Evolutionary conservation across 2,888 invertebrate species (phyloP), one percentile per base, ranked within the genome.

Genomic region (Boloria selene): DNA sequence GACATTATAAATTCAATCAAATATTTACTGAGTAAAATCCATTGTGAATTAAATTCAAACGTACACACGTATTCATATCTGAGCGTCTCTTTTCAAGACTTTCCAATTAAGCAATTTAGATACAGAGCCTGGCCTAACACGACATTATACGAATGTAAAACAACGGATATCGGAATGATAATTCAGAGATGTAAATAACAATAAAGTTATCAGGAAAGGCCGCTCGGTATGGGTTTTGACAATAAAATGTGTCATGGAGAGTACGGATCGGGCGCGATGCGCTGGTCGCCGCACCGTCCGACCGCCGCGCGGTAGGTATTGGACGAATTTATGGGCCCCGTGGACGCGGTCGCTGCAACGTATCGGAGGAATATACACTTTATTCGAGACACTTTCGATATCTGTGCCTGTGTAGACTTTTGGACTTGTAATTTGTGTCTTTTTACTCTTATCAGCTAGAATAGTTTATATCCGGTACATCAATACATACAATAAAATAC

Each of bases 71-170:
- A 84, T 83, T 83, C 79, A 81, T 87, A 85, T 84, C 82, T 75
- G 76, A 82, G 78, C 79, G 80, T 80, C 83, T 83, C 84, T 86
- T 82, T 79, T 79, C 76, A 75, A 81, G 81, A 82, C 86, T 90
- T 89, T 90, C 88, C 92, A 91, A 92, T 92, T 91, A 91, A 92
- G 92, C 88, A 87, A 90, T 92, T 91, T 90, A 91, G 92, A 92
- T 91, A 91, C 89, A 82, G 78, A 72, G 70, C 79, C 79, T 82
- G 79, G 78, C 80, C 81, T 80, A 84, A 88, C 87, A 88, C 82
- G 83, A 82, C 82, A 83, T 87, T 87, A 88, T 83, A 84, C 80
- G 81, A 85, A 89, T 90, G 90, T 91, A 90, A 90, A 87, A 90
- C 91, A 91, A 88, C 83, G 79, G 82, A 85, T 87, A 90, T 90